Base-by-base conservation (phyloP, 2,113 vertebrate genomes). In the Euleptes europaea region DNA sequence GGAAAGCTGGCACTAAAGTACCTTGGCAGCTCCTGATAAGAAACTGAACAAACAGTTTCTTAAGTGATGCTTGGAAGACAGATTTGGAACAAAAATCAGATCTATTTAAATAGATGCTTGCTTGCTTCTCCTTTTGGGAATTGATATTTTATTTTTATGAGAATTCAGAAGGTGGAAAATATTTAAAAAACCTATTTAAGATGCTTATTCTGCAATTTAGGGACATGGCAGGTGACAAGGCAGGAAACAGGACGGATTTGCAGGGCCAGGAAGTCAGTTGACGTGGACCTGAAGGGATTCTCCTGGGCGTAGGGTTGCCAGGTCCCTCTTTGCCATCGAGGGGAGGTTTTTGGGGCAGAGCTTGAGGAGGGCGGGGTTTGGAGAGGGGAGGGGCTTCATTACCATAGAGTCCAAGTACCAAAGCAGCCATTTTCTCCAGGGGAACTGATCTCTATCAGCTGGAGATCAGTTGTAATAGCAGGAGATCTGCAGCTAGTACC, bases 31-130 rank as follows among this genome's bases (percentile, higher is more conserved):
- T 95, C 95, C 88, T 92, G 93, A 96, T 95, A 96, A 93, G 92
- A 96, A 97, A 95, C 95, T 95, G 96, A 96, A 97, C 95, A 96
- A 95, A 97, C 95, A 96, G 96, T 96, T 96, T 96, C 95, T 95
- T 96, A 96, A 96, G 94, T 94, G 96, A 95, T 95, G 95, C 95
- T 95, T 96, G 95, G 94, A 95, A 92, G 92, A 95, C 91, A 95
- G 90, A 95, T 94, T 96, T 97, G 96, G 96, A 96, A 93, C n/a
- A 95, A 73, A 92, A 89, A 96, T 96, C 96, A 96, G 95, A 94
- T 94, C 94, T 94, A 96, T 96, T 95, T 96, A 94, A 96, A 96
- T 96, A 95, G 95, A 95, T 96, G 95, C 90, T 94, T 94, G 92
- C 94, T 94, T 94, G 94, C 95, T 95, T 17, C 96, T 93, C 94